Percentiles rank a stretch among this genome's conserved stretches.
phyloP scores from a whole-genome alignment of 1,140 invertebrate species.

The Maconellicoccus hirsutus region DNA sequence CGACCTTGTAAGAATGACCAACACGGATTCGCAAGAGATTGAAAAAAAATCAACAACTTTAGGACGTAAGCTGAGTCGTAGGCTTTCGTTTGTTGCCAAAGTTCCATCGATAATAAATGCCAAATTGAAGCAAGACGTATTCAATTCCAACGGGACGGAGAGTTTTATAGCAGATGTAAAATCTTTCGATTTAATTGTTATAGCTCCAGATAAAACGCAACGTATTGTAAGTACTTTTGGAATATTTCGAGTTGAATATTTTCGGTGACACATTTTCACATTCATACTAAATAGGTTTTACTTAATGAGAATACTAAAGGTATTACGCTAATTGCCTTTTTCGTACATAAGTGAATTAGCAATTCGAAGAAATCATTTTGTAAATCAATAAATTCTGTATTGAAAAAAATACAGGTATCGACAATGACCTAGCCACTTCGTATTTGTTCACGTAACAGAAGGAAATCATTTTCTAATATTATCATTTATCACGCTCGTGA shows the following conservation, averaged over 20 bases:
- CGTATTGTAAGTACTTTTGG: conserved; percentile 41
- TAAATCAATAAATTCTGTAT: too few relatives aligned
- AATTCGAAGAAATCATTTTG: too few relatives aligned
- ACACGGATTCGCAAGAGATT: conserved; percentile 25
- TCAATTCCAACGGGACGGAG: conserved; percentile 29
- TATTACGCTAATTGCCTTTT: too few relatives aligned
- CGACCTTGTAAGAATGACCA: not conserved
- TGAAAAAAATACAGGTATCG: too few relatives aligned
- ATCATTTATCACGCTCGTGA: not conserved
- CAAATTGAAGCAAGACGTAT: conserved; percentile 30
- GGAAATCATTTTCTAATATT: too few relatives aligned
- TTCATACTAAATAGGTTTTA: too few relatives aligned
- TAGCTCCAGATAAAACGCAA: conserved; percentile 42
- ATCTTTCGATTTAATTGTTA: conserved; percentile 39
- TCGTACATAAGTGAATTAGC: too few relatives aligned
- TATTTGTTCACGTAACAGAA: too few relatives aligned
- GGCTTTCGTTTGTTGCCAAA: conserved; percentile 40
- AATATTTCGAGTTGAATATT: too few relatives aligned
- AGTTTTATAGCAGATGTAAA: conserved; percentile 32
- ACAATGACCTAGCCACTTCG: too few relatives aligned
- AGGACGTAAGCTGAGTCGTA: conserved; percentile 38
- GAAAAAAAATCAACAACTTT: conserved; percentile 33
- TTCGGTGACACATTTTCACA: too few relatives aligned
- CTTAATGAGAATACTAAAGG: too few relatives aligned
- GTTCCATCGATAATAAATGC: conserved; percentile 38